Conservation (phyloP, 1,140 invertebrate genomes). For the Drosophila nebulosa region DNA sequence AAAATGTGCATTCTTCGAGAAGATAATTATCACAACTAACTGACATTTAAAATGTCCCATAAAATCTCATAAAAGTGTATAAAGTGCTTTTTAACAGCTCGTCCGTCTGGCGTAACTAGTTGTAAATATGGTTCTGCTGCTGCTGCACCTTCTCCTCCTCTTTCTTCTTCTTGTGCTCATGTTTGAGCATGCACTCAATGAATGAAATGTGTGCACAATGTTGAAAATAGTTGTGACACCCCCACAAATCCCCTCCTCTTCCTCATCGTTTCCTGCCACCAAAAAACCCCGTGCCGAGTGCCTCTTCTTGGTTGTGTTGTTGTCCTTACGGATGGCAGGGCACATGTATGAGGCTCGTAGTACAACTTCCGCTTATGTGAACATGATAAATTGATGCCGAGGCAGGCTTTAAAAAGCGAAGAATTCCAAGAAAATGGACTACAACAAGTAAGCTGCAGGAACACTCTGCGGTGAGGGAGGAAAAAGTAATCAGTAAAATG, state of each 20-base stretch:
- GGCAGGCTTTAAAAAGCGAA: neutral
- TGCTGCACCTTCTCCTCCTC: conserved; percentile 2
- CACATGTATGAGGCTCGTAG: conserved; percentile 49
- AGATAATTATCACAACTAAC: conserved; percentile 68
- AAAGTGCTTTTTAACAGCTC: conserved; percentile 62
- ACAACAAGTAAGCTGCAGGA: neutral
- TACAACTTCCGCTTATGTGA: conserved; percentile 69
- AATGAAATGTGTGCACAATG: conserved; percentile 79
- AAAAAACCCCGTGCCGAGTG: neutral
- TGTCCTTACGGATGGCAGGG: conserved; percentile 59
- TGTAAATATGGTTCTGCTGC: conserved; percentile 56
- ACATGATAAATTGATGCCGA: conserved; percentile 69
- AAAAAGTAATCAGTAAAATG: neutral
- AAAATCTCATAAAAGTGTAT: conserved; percentile 72
- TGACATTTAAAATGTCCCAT: conserved; percentile 65
- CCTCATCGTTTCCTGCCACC: neutral
- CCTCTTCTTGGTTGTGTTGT: conserved; percentile 29
- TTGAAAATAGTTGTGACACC: conserved; percentile 74
- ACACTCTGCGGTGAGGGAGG: neutral
- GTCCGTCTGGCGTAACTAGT: conserved; percentile 27
- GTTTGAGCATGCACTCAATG: conserved; percentile 68
- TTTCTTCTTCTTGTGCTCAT: conserved; percentile 27
- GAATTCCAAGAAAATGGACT: neutral
- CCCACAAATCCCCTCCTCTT: neutral
- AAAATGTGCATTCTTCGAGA: conserved; percentile 1